phyloP scores from a whole-genome alignment of 2,888 invertebrate genomes.

The Drosophila prostipennis region DNA sequence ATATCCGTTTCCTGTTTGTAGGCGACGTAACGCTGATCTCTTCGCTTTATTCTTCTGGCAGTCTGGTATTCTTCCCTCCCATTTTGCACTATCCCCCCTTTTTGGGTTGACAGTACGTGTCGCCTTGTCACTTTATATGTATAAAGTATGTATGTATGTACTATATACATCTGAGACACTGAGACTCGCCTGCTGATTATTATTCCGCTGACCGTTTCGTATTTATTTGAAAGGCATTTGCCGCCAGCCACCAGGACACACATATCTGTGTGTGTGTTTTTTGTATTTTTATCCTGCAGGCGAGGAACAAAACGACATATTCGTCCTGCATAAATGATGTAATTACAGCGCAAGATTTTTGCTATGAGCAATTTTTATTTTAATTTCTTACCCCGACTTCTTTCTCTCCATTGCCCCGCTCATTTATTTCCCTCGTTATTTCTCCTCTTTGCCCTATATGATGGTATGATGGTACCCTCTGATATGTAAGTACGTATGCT shows the following conservation, averaged over 20 bases:
- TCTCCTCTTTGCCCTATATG: constrained; percentile 6
- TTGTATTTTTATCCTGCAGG: constrained; percentile 24
- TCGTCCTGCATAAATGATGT: constrained; percentile 83
- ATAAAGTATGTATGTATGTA: not conserved
- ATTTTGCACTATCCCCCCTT: not conserved
- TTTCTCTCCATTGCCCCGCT: constrained; percentile 14
- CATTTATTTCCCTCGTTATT: constrained; percentile 53
- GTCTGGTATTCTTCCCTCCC: not conserved
- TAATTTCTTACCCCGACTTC: constrained; percentile 60
- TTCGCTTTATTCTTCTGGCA: constrained; percentile 25
- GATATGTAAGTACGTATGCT: constrained; percentile 22
- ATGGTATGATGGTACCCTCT: constrained; percentile 4
- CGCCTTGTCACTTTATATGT: constrained; percentile 54
- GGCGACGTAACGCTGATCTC: constrained; percentile 62
- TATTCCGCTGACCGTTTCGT: constrained; percentile 80
- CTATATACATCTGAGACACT: constrained; percentile 30
- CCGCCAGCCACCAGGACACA: constrained; percentile 39
- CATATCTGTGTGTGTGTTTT: constrained; percentile 1
- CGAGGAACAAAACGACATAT: constrained; percentile 76
- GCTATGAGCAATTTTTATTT: constrained; percentile 78
- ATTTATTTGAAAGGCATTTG: constrained; percentile 79
- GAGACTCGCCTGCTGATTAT: constrained; percentile 64
- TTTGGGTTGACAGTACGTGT: constrained; percentile 55
- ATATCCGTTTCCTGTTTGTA: constrained; percentile 62
- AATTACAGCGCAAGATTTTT: constrained; percentile 80